Evolutionary conservation across 2,888 invertebrate genomes (phyloP), one percentile per base, ranked within the genome.

Genomic region (Trilocha varians): DNA sequence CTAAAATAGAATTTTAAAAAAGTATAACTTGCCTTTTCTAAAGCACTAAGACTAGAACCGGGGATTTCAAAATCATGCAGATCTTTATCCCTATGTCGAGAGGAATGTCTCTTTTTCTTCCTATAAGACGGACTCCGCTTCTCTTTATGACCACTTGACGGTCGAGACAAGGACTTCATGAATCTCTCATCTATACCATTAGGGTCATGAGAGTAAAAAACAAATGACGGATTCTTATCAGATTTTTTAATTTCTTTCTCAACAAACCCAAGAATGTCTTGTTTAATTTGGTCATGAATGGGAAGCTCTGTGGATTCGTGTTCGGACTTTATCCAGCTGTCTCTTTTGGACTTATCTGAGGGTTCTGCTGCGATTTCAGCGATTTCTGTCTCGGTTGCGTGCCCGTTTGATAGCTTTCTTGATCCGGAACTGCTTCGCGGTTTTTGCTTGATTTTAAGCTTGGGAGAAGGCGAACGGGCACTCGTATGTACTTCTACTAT

Each of bases 301-400:
- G 89, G 88, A 16, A 87, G 59, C 55, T 89, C 89, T 1, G 82
- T 79, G 48, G 88, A 89, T 47, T 88, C 87, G 42, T 85, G 78
- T 52, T 86, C 86, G 0, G 87, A 84, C 48, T 82, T 78, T 17
- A 79, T 75, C 87, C 87, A 87, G 47, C 70, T 83, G 36, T 85
- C 86, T 5, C 80, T 62, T 57, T 80, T 85, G 1, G 76, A 57
- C 50, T 75, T 85, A 3, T 82, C 83, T n/a, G 13, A 25, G 3
- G 37, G 25, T 15, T 43, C 43, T 8, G 3, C 17, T 25, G 6
- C 33, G 15, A 53, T 51, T 42, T 66, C 68, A 0, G 53, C 45
- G 1, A 45, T 36, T 34, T 70, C 70, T 1, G 57, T 45, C 0
- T 51, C 47, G 3, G 56, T 62, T 0, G 55, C 57, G 41, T 79